Percentiles rank a stretch among this genome's conserved stretches.
Conservation (phyloP, 2,888 invertebrate species). For the Zelleria hepariella region DNA sequence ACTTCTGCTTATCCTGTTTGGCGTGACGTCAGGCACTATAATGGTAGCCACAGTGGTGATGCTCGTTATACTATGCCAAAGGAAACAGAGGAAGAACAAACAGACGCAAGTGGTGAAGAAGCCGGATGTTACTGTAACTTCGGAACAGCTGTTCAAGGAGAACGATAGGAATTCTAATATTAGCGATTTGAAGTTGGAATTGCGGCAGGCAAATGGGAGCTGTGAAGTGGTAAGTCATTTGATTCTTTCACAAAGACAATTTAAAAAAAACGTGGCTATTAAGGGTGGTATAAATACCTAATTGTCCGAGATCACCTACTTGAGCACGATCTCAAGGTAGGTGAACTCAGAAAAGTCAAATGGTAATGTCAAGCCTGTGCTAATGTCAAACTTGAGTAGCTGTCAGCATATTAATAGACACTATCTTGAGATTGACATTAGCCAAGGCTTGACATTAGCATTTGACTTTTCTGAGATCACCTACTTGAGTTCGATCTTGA, state of each 20-base stretch:
- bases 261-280: too few species aligned
- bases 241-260: background rate
- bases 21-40: constrained; percentile 88
- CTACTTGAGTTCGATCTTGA: too few species aligned
- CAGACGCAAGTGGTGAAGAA: constrained; percentile 66
- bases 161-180: constrained; percentile 94
- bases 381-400: too few species aligned
- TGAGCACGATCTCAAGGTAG: too few species aligned
- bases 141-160: constrained; percentile 74
- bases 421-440: too few species aligned
- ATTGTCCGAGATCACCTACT: too few species aligned
- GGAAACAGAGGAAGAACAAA: constrained; percentile 73
- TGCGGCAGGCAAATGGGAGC: constrained; percentile 85
- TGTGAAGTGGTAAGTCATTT: constrained; percentile 77
- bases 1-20: constrained; percentile 85
- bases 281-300: too few species aligned
- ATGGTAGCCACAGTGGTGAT: constrained; percentile 87
- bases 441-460: too few species aligned
- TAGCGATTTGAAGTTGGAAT: constrained; percentile 91
- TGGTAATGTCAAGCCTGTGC: too few species aligned
- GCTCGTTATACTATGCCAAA: constrained; percentile 85
- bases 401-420: too few species aligned
- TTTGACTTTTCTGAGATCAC: too few species aligned
- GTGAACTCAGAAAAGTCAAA: too few species aligned
- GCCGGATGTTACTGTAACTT: constrained; percentile 69